Percentiles rank a stretch among this genome's conserved stretches.
Conservation (phyloP, 1,140 invertebrate species). For the Sinonovacula constricta region DNA sequence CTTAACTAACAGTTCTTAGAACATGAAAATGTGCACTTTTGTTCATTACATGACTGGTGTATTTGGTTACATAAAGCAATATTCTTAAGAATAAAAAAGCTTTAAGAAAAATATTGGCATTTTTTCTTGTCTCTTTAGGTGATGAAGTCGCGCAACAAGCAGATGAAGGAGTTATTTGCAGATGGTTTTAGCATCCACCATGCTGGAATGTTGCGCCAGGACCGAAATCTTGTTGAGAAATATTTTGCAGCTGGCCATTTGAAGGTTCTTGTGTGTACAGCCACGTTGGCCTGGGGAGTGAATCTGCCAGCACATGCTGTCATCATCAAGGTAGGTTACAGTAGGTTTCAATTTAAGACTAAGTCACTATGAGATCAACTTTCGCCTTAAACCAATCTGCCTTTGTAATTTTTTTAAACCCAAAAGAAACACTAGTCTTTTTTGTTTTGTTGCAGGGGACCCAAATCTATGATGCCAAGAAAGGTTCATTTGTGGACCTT, state of each 20-base stretch:
- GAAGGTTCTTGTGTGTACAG: slow-evolving; percentile 97
- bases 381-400: no score
- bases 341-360: no score
- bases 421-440: not conserved
- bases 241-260: slow-evolving; percentile 88
- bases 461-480: slow-evolving; percentile 97
- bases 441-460: slow-evolving; percentile 87
- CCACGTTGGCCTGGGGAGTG: slow-evolving; percentile 99
- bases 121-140: no score
- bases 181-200: slow-evolving; percentile 97
- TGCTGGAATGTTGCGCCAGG: slow-evolving; percentile 93
- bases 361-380: no score
- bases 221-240: slow-evolving; percentile 83
- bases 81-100: no score
- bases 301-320: slow-evolving; percentile 99
- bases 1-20: no score
- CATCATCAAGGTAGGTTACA: slow-evolving; percentile 91
- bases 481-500: slow-evolving; percentile 95
- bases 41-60: no score
- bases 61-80: no score
- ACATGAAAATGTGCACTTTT: no score
- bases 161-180: slow-evolving; percentile 85
- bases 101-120: no score
- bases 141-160: slow-evolving; percentile 82
- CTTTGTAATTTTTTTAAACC: no score